Evolutionary conservation across 2,113 vertebrate genomes (phyloP).

Genomic region (Pundamilia nyererei): DNA sequence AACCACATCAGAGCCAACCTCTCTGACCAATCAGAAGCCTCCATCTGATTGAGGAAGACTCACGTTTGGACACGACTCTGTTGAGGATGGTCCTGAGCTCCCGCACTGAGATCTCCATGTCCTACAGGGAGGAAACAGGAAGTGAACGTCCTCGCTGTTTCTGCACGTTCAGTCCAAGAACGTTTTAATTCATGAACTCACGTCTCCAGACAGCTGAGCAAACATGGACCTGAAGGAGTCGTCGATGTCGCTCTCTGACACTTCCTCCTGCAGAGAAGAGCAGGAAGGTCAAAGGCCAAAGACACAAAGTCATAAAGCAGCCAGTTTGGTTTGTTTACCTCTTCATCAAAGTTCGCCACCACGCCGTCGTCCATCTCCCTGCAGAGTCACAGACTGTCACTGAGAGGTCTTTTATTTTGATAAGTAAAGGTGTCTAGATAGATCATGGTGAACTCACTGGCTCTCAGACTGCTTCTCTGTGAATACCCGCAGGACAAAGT

Average conservation of each 20-base stretch:
- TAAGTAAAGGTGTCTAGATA: background rate
- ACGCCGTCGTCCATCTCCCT: conserved; percentile 81
- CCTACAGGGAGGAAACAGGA: conserved; percentile 52
- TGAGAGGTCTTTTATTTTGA: background rate
- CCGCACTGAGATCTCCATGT: conserved; percentile 74
- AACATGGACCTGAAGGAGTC: conserved; percentile 75
- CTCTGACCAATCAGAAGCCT: background rate
- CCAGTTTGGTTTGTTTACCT: conserved; percentile 66
- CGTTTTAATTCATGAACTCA: conserved; percentile 54
- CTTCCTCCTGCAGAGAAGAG: conserved; percentile 67
- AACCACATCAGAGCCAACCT: background rate
- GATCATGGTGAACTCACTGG: conserved; percentile 54
- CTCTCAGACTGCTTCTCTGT: conserved; percentile 83
- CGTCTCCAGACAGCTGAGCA: conserved; percentile 75
- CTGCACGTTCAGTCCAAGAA: background rate
- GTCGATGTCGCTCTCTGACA: conserved; percentile 74
- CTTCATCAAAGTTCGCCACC: conserved; percentile 69
- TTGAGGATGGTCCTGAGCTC: conserved; percentile 79
- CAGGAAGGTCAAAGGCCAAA: background rate
- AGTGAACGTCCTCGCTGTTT: background rate
- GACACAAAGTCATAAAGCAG: background rate
- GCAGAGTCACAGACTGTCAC: background rate
- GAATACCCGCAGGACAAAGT: conserved; percentile 88
- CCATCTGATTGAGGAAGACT: conserved; percentile 32
- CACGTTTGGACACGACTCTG: conserved; percentile 73